A percentile compares a stretch with the other conserved stretches of the same genome.
These are phyloP conservation scores for Zoanthus sansibaricus DNA, from an alignment of 92 coral and sea anemone genomes.

Conservation along the genomic window DNA sequence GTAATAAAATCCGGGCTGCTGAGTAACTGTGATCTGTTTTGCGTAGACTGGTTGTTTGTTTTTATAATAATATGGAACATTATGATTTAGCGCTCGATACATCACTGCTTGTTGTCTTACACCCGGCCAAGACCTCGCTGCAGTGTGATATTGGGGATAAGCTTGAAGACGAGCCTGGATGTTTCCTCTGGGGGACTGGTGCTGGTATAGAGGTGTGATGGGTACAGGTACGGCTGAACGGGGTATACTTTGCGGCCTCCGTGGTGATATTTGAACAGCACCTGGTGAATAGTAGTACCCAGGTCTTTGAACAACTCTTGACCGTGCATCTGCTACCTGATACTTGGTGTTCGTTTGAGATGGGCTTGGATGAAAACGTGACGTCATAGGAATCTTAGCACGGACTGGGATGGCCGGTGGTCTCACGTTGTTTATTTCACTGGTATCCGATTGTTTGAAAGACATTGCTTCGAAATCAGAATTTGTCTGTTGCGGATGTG, in stretches of 20 bases:
- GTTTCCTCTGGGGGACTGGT: conserved; percentile 28
- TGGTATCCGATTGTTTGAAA: background rate
- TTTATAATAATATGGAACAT: background rate
- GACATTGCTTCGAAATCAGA: background rate
- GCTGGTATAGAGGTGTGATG: conserved; percentile 22
- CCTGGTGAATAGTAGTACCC: conserved; percentile 22
- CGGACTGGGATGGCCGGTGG: conserved; percentile 45
- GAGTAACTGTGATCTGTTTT: background rate
- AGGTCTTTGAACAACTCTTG: conserved; percentile 8
- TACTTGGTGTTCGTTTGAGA: background rate
- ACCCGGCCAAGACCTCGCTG: background rate
- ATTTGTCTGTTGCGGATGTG: background rate
- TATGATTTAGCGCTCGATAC: conserved; percentile 12
- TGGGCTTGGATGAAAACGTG: background rate
- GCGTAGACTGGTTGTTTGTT: conserved; percentile 6
- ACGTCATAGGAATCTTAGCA: conserved; percentile 8
- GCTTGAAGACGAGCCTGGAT: conserved; percentile 9
- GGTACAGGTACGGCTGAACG: conserved; percentile 34
- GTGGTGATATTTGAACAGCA: background rate
- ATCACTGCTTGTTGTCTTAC: background rate
- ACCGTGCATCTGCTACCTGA: conserved; percentile 18
- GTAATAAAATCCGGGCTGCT: conserved; percentile 1
- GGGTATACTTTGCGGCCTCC: conserved; percentile 8
- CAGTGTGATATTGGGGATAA: conserved; percentile 17
- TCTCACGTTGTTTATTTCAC: conserved; percentile 7